These are phyloP conservation scores for Gopherus evgoodei DNA, from an alignment of 2,113 vertebrate genomes.

Conservation along the genomic window DNA sequence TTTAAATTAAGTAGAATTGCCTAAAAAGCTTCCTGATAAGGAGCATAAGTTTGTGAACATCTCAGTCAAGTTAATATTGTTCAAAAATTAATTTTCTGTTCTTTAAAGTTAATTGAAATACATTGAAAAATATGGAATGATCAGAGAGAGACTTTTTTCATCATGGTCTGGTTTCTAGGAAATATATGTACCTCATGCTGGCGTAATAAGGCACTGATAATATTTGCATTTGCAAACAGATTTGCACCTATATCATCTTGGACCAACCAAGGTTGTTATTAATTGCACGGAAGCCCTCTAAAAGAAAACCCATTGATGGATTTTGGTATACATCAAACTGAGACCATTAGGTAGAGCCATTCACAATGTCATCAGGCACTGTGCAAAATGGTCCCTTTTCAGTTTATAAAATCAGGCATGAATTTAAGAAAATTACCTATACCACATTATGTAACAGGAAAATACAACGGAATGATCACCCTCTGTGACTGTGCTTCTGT, in stretches of 20 bases:
- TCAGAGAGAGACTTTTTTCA: neutral
- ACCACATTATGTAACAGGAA: neutral
- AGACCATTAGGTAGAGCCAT: neutral
- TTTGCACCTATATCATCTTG: neutral
- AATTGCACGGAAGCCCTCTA: neutral
- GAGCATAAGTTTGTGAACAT: neutral
- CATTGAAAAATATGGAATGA: neutral
- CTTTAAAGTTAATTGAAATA: neutral
- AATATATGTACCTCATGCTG: neutral
- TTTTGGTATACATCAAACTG: neutral
- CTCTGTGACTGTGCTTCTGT: neutral
- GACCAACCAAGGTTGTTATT: neutral
- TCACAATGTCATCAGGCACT: neutral
- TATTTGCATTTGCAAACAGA: neutral
- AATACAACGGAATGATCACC: neutral
- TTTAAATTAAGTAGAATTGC: neutral
- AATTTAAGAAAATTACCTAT: constrained; percentile 15
- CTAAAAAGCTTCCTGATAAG: neutral
- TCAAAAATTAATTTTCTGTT: neutral
- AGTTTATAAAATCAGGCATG: neutral
- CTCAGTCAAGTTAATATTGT: neutral
- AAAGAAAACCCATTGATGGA: neutral
- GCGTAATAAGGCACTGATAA: neutral
- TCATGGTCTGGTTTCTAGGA: neutral
- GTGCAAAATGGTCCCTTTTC: neutral